Percentiles rank a stretch among this genome's conserved stretches.
Conservation (phyloP, 2,888 invertebrate species). For the Podotricha telesiphe region DNA sequence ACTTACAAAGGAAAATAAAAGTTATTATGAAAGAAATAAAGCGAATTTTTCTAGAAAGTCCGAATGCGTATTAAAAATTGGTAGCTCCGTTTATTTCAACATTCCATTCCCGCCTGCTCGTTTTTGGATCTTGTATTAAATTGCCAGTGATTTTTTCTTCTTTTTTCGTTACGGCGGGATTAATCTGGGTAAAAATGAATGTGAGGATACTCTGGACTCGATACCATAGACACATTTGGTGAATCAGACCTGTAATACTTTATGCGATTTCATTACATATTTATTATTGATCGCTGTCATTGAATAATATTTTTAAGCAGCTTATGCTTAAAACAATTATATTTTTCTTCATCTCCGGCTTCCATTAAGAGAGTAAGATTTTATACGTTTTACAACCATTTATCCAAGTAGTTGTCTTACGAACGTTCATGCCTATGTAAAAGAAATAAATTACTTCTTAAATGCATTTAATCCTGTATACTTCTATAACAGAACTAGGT, state of each 20-base stretch:
- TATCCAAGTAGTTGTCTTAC: too few species aligned
- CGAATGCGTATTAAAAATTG: constrained; percentile 69
- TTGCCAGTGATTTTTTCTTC: constrained; percentile 72
- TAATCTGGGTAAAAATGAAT: constrained; percentile 46
- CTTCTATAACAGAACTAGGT: neutral
- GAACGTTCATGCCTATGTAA: too few species aligned
- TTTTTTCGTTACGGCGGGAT: constrained; percentile 55
- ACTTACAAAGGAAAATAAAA: constrained; percentile 50
- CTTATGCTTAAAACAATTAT: too few species aligned
- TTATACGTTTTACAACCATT: too few species aligned
- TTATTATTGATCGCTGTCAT: neutral
- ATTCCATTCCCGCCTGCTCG: constrained; percentile 69
- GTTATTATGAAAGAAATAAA: constrained; percentile 53
- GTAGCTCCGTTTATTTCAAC: constrained; percentile 74
- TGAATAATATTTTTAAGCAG: neutral
- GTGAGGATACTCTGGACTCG: constrained; percentile 5
- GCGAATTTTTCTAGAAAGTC: constrained; percentile 54
- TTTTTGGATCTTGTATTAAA: constrained; percentile 76
- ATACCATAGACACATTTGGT: constrained; percentile 2
- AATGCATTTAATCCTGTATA: neutral
- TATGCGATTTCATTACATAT: neutral
- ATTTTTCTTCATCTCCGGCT: too few species aligned
- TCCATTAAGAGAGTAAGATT: too few species aligned
- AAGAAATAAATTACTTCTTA: too few species aligned
- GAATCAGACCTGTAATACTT: neutral